Base-by-base conservation (phyloP, 2,113 vertebrate species). In the Tympanuchus pallidicinctus region DNA sequence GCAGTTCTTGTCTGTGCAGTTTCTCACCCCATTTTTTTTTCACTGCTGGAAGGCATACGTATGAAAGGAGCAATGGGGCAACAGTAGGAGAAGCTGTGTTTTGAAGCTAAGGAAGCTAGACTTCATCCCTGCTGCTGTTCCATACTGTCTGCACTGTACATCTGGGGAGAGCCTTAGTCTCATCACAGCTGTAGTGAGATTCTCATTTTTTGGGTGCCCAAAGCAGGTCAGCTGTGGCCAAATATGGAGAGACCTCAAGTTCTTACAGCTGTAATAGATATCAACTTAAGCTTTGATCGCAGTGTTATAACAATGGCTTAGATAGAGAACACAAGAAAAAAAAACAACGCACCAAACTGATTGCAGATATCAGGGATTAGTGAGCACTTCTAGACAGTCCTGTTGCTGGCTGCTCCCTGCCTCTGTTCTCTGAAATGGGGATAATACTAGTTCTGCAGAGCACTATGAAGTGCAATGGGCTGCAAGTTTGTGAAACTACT, bases 81-180 rank as follows among this genome's bases (percentile, higher is more conserved):
- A 30, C 8, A 70, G 54, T 2, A 71, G 47, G n/a, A 80, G 74
- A 94, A 77, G 19, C 4, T 0, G 2, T 0, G 0, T 67, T 22
- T 30, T 50, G 14, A 1, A 0, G 7, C 50, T 69, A 73, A 76
- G 32, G 43, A 76, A 87, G 9, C 14, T 89, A 50, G 42, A 78
- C 74, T 92, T 42, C 40, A 48, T 34, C 27, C 16, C 63, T 69
- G 25, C 32, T 91, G 34, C 38, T 89, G 20, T 76, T 36, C 40
- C 52, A 45, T 3, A 1, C n/a, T 82, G 7, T 61, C 73, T 76
- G 32, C 27, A 13, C 14, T 48, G 27, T 48, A 52, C 59, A 87
- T 65, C 21, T 19, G 24, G 36, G 24, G 4, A 84, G 52, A 74
- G 25, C 32, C 12, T 69, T 42, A 59, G 28, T 47, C 22, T 57